These are phyloP conservation scores for Hymenopus coronatus DNA, from an alignment of 2,888 invertebrate species.

Conservation along the genomic window DNA sequence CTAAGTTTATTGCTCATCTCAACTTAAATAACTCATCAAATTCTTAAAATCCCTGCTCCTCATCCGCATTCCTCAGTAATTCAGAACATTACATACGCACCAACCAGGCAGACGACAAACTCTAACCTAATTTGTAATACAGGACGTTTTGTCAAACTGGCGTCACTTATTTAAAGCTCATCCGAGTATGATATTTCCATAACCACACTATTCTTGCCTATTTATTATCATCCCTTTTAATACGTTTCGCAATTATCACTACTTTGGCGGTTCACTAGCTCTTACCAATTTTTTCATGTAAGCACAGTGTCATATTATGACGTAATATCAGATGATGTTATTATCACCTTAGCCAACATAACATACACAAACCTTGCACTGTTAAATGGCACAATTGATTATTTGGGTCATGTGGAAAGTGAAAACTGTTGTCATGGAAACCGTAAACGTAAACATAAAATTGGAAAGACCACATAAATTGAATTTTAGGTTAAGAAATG, in stretches of 20 bases:
- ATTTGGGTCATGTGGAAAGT: too few species aligned
- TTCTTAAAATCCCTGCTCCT: background rate
- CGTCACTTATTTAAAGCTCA: background rate
- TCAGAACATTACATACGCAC: background rate
- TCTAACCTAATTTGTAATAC: background rate
- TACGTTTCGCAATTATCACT: too few species aligned
- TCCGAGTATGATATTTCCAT: background rate
- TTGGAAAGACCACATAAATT: background rate
- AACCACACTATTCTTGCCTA: background rate
- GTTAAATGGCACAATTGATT: too few species aligned
- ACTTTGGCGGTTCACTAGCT: background rate
- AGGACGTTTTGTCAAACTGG: background rate
- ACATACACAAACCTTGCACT: too few species aligned
- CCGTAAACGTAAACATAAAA: background rate
- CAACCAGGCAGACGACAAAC: background rate
- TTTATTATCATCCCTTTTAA: background rate
- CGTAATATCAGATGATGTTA: conserved; percentile 21
- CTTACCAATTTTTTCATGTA: background rate
- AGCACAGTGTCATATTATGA: conserved; percentile 16
- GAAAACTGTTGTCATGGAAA: background rate
- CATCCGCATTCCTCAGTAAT: background rate
- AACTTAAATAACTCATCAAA: background rate
- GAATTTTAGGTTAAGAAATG: background rate
- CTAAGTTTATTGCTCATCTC: background rate
- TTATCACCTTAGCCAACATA: too few species aligned